Evolutionary conservation across 2,888 invertebrate genomes (phyloP).

Genomic region (Euzetes globulus): DNA sequence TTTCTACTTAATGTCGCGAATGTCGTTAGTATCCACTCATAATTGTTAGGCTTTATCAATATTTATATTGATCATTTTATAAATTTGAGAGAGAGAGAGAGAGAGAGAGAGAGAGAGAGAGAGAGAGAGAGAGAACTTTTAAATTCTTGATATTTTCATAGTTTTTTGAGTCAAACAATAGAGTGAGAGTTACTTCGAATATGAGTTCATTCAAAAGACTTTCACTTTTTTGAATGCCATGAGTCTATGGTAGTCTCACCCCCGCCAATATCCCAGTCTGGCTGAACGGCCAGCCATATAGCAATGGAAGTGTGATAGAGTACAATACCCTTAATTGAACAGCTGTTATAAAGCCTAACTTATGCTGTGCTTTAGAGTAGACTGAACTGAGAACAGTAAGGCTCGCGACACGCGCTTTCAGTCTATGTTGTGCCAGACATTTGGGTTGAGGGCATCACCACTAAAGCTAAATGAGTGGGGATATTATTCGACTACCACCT

Average conservation of each 20-base stretch:
- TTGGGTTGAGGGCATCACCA: slow-evolving; percentile 15
- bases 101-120: not conserved
- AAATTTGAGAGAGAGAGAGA: not conserved
- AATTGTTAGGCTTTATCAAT: too few species aligned
- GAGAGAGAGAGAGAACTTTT: not conserved
- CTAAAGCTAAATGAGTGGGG: not conserved
- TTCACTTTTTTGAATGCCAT: not conserved
- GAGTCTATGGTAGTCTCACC: not conserved
- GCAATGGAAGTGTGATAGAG: slow-evolving; percentile 5
- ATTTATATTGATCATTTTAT: too few species aligned
- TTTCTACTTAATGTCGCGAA: too few species aligned
- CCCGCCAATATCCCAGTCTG: slow-evolving; percentile 3
- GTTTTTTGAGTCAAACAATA: not conserved
- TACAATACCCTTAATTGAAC: slow-evolving; percentile 23
- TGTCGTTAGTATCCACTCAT: too few species aligned
- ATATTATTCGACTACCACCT: slow-evolving; percentile 23
- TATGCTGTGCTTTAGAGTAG: slow-evolving; percentile 2
- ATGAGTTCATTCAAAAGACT: not conserved
- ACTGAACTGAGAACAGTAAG: not conserved
- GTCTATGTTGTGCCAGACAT: not conserved
- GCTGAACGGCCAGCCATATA: not conserved
- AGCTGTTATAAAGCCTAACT: slow-evolving; percentile 6
- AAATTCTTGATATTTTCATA: not conserved
- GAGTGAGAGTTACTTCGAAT: not conserved
- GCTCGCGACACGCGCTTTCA: slow-evolving; percentile 18